Conservation (phyloP, 2,797 vertebrate species). For the Pseudomugil gertrudae region DNA sequence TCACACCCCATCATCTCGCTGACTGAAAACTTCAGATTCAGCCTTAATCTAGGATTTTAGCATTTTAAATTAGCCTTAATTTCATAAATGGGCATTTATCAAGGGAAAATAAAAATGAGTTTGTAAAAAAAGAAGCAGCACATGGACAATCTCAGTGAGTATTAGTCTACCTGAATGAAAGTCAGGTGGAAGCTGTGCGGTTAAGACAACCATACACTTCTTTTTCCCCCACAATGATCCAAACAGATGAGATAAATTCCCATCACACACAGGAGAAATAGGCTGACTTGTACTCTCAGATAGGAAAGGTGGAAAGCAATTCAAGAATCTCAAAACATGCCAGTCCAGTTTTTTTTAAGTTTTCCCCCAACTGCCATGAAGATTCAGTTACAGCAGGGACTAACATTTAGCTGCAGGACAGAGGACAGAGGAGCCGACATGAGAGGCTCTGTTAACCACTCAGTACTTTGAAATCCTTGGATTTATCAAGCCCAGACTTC, state of each 20-base stretch:
- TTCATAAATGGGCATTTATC: not conserved
- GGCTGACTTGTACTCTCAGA: constrained; percentile 34
- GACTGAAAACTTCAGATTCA: not conserved
- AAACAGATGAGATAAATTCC: constrained; percentile 40
- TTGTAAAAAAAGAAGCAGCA: not conserved
- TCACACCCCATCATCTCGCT: not conserved
- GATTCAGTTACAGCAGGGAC: constrained; percentile 60
- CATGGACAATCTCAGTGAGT: not conserved
- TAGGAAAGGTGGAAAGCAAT: constrained; percentile 7
- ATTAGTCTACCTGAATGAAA: not conserved
- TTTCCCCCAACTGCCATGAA: constrained; percentile 50
- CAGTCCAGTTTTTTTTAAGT: constrained; percentile 63
- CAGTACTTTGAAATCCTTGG: constrained; percentile 50
- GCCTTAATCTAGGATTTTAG: not conserved
- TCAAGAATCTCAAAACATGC: constrained; percentile 61
- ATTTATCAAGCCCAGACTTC: constrained; percentile 46
- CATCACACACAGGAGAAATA: constrained; percentile 20
- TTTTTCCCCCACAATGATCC: constrained; percentile 36
- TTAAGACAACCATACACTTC: constrained; percentile 25
- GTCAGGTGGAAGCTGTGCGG: constrained; percentile 10
- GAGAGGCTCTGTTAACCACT: constrained; percentile 64
- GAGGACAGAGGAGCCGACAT: constrained; percentile 52
- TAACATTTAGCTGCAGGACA: constrained; percentile 52
- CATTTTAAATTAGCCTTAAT: not conserved
- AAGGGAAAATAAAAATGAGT: too few relatives aligned